A percentile compares a stretch with the other conserved stretches of the same genome.
phyloP scores from a whole-genome alignment of 1,140 invertebrate genomes.

The Danaus plexippus region DNA sequence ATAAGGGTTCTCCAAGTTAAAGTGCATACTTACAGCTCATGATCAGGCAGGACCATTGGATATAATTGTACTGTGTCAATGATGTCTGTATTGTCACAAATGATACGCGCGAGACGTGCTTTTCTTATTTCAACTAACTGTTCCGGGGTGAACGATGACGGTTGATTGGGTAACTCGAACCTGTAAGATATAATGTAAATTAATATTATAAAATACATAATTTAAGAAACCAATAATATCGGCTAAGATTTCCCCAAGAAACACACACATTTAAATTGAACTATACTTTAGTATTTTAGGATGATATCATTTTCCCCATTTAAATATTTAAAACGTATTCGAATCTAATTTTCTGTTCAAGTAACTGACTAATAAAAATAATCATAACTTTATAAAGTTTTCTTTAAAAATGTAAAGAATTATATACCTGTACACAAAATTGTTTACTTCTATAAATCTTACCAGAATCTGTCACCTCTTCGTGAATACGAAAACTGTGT shows the following conservation, averaged over 20 bases:
- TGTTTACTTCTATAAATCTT: conserved; percentile 16
- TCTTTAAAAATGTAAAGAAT: too few relatives aligned
- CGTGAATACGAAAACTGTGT: conserved; percentile 95
- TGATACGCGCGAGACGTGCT: conserved; percentile 85
- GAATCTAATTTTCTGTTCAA: too few relatives aligned
- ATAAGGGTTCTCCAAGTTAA: neutral
- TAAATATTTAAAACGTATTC: too few relatives aligned
- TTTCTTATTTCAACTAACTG: conserved; percentile 94
- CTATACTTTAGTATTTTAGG: too few relatives aligned
- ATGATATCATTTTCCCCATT: too few relatives aligned
- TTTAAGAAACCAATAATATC: too few relatives aligned
- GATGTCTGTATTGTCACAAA: conserved; percentile 96
- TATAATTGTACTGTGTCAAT: conserved; percentile 94
- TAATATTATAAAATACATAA: too few relatives aligned
- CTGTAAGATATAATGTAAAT: conserved; percentile 41
- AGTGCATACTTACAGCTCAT: conserved; percentile 87
- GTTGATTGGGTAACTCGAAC: conserved; percentile 93
- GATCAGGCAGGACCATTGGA: conserved; percentile 93
- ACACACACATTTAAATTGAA: too few relatives aligned
- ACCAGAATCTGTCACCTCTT: conserved; percentile 95
- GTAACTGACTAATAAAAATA: too few relatives aligned
- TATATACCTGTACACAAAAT: too few relatives aligned
- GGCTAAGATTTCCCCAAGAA: too few relatives aligned
- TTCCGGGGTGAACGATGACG: conserved; percentile 91
- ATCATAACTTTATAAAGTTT: too few relatives aligned